phyloP scores from a whole-genome alignment of 2,888 invertebrate species.

The Alcis repandata region DNA sequence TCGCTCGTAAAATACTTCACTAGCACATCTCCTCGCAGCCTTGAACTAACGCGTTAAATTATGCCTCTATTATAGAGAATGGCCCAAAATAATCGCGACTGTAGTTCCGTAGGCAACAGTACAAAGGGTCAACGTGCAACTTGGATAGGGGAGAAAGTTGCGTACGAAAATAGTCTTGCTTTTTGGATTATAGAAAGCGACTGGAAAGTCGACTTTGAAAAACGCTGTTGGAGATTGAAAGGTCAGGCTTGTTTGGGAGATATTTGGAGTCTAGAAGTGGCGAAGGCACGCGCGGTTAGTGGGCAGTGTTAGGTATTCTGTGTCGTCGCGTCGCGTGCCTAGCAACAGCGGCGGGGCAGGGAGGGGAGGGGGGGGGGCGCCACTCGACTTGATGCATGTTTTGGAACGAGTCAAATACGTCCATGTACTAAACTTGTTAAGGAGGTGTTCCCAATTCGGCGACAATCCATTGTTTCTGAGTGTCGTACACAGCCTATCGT shows the following conservation, averaged over 20 bases:
- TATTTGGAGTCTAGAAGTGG: conserved; percentile 22
- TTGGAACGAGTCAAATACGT: conserved; percentile 32
- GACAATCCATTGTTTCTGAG: conserved; percentile 45
- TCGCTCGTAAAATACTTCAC: conserved; percentile 61
- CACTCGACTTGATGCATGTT: conserved; percentile 26
- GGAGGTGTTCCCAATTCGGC: conserved; percentile 45
- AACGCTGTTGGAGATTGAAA: conserved; percentile 30
- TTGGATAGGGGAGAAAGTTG: conserved; percentile 40
- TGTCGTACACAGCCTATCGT: conserved; percentile 27
- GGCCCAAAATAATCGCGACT: conserved; percentile 46
- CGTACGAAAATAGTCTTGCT: conserved; percentile 17
- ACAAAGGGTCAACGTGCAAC: conserved; percentile 35
- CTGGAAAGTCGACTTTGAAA: conserved; percentile 32
- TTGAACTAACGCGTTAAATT: conserved; percentile 54
- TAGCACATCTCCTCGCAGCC: conserved; percentile 58
- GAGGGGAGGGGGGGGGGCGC: conserved; percentile 7
- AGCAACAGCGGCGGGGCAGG: conserved; percentile 38
- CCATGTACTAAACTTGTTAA: conserved; percentile 37
- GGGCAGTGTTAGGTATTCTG: background rate
- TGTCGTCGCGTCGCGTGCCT: conserved; percentile 30
- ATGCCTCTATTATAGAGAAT: conserved; percentile 49
- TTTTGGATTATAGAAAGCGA: conserved; percentile 34
- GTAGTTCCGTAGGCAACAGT: conserved; percentile 31
- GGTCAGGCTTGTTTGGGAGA: conserved; percentile 26
- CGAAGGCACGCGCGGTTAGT: background rate